Evolutionary conservation across 1,140 invertebrate genomes (phyloP).

Genomic region (Drosophila sproati): DNA sequence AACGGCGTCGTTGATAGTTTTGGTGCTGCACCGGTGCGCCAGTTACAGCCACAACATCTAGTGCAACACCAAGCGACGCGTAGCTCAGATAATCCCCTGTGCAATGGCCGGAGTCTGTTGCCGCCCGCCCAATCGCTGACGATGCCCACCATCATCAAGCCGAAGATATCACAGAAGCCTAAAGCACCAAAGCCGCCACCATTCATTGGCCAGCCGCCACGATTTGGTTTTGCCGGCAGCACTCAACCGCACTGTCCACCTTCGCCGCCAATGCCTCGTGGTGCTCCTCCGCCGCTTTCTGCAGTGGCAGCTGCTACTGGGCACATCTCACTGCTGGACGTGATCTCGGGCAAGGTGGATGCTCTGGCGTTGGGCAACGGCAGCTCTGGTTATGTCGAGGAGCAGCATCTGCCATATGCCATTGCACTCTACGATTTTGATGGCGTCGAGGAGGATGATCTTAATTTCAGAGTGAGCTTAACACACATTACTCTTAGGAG

Average conservation of each 20-base stretch:
- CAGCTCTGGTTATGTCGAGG: conserved; percentile 49
- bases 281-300: conserved; percentile 89
- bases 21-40: conserved; percentile 72
- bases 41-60: conserved; percentile 61
- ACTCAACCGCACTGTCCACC: conserved; percentile 51
- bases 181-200: conserved; percentile 78
- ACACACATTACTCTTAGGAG: not conserved
- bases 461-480: conserved; percentile 89
- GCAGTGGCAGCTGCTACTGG: conserved; percentile 82
- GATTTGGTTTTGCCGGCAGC: conserved; percentile 36
- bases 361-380: conserved; percentile 65
- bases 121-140: conserved; percentile 82
- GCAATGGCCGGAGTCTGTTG: conserved; percentile 84
- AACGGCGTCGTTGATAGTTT: conserved; percentile 52
- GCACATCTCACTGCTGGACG: conserved; percentile 81
- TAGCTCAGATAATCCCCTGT: conserved; percentile 82
- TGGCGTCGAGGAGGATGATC: conserved; percentile 89
- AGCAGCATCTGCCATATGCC: conserved; percentile 86
- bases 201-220: conserved; percentile 57
- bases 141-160: conserved; percentile 89
- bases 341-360: conserved; percentile 78
- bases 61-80: conserved; percentile 28
- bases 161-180: conserved; percentile 78
- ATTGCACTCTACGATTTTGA: conserved; percentile 91
- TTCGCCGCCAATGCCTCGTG: conserved; percentile 91